phyloP scores from a whole-genome alignment of 2,888 invertebrate genomes.

The Eristalinus aeneus region DNA sequence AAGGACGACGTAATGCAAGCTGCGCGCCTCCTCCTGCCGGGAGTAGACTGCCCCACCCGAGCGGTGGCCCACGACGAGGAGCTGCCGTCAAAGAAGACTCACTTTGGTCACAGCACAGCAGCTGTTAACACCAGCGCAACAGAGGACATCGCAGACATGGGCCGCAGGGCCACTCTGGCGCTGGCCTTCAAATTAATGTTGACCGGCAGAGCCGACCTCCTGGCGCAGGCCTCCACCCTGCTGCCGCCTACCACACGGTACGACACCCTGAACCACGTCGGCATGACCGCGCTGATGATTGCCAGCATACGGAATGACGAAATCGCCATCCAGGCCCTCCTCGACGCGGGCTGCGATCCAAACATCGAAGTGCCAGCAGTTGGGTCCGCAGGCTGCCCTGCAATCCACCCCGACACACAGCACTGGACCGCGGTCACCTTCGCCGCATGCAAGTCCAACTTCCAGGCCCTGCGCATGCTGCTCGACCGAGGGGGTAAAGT shows the following conservation, averaged over 20 bases:
- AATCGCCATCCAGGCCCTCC: conserved; percentile 86
- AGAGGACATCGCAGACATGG: conserved; percentile 82
- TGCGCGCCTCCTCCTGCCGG: conserved; percentile 90
- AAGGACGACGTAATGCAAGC: conserved; percentile 94
- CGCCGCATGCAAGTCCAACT: conserved; percentile 84
- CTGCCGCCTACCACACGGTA: conserved; percentile 87
- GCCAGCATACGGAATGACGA: conserved; percentile 91
- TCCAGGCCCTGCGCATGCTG: conserved; percentile 85
- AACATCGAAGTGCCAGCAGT: conserved; percentile 88
- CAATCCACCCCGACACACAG: conserved; percentile 86
- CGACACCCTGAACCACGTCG: conserved; percentile 89
- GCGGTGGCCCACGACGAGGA: conserved; percentile 84
- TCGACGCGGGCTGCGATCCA: conserved; percentile 91
- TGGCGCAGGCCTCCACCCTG: conserved; percentile 88
- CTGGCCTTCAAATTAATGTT: conserved; percentile 91
- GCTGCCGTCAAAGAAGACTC: conserved; percentile 79
- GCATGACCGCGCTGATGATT: conserved; percentile 91
- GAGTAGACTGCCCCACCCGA: conserved; percentile 93
- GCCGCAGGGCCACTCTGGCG: conserved; percentile 85
- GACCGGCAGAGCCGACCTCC: conserved; percentile 89
- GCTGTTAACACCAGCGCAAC: conserved; percentile 73
- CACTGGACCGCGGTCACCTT: conserved; percentile 95
- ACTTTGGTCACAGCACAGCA: conserved; percentile 72
- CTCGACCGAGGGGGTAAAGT: conserved; percentile 91
- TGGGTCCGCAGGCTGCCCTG: conserved; percentile 80